phyloP scores from a whole-genome alignment of 2,113 vertebrate genomes.

The Poeciliopsis prolifica region DNA sequence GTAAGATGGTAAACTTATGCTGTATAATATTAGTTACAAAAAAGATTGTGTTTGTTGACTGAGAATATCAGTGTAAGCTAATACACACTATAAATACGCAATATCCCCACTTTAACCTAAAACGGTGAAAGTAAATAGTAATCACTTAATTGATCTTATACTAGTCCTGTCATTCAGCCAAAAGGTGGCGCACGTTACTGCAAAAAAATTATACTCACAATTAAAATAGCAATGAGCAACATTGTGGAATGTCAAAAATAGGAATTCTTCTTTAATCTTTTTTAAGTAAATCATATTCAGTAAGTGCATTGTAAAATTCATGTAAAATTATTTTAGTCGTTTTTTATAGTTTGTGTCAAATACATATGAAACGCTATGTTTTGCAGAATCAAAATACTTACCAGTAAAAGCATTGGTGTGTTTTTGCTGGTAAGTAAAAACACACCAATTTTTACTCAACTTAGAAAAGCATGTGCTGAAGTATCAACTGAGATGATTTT shows the following conservation, averaged over 20 bases:
- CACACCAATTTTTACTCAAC: not conserved
- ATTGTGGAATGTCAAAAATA: not conserved
- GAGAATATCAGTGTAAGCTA: too few relatives aligned
- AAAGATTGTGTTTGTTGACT: not conserved
- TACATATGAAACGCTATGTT: too few relatives aligned
- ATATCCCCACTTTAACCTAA: not conserved
- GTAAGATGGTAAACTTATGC: not conserved
- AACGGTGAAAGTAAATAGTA: not conserved
- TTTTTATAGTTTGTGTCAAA: not conserved
- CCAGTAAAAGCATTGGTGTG: too few relatives aligned
- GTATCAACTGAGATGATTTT: not conserved
- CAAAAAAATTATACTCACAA: too few relatives aligned
- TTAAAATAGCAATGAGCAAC: not conserved
- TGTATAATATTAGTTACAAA: not conserved
- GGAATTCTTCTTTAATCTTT: not conserved
- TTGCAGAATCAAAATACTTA: not conserved
- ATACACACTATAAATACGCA: not conserved
- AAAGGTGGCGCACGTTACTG: not conserved
- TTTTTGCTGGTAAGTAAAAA: too few relatives aligned
- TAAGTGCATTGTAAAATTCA: not conserved
- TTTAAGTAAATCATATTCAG: not conserved
- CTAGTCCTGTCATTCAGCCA: not conserved
- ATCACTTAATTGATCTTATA: not conserved
- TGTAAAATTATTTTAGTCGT: not conserved
- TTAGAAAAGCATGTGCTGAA: not conserved